A percentile compares a stretch with the other conserved stretches of the same genome.
phyloP scores from a whole-genome alignment of 2,888 invertebrate species.

The Papilio gigon region DNA sequence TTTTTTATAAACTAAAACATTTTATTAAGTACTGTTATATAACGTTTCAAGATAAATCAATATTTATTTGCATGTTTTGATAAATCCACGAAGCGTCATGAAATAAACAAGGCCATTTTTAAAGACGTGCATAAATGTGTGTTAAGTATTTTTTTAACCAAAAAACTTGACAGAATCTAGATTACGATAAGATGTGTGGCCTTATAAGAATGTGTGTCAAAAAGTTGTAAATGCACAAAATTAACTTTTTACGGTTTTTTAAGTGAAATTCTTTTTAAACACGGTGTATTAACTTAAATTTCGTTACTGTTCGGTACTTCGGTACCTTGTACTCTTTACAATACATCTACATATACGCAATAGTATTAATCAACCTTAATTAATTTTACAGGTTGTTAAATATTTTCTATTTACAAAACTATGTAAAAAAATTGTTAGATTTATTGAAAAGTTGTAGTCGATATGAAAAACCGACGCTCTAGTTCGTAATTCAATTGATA shows the following conservation, averaged over 20 bases:
- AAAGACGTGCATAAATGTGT: constrained; percentile 22
- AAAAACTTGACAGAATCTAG: constrained; percentile 13
- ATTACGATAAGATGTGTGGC: constrained; percentile 34
- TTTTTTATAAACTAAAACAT: no score
- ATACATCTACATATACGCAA: no score
- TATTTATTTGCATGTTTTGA: no score
- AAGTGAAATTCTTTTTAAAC: neutral
- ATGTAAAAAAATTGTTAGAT: neutral
- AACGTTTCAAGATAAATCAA: no score
- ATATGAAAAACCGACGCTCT: constrained; percentile 40
- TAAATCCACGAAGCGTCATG: neutral
- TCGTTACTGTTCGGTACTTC: neutral
- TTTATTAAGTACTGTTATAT: no score
- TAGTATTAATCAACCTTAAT: no score
- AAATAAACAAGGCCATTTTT: neutral
- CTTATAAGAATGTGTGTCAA: constrained; percentile 6
- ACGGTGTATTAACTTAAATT: neutral
- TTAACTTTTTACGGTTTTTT: neutral
- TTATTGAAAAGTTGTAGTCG: neutral
- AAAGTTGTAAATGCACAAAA: constrained; percentile 15
- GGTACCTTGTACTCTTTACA: no score
- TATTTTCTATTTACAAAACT: neutral
- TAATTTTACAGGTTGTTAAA: neutral
- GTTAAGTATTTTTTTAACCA: constrained; percentile 13
- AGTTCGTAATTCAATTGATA: constrained; percentile 47